Base-by-base conservation (phyloP, 2,113 vertebrate species). In the Zapus hudsonius region DNA sequence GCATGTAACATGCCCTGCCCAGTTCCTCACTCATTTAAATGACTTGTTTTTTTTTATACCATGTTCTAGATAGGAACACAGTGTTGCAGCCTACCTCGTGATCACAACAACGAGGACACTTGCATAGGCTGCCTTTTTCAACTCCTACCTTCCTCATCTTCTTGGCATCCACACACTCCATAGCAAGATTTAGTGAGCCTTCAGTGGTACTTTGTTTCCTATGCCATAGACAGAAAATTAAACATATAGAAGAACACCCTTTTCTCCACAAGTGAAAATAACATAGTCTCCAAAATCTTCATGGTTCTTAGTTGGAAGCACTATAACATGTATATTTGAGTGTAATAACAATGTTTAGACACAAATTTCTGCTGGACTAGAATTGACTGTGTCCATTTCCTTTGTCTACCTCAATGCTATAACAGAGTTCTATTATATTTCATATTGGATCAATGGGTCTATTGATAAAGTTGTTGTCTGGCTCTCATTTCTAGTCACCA, bases 231-330 rank as follows among this genome's bases (percentile, higher is more conserved):
- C 88, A 78, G 64, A 7, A 89, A 93, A 36, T 72, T 80, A 36
- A 82, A 52, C 61, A 44, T 70, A 31, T 10, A 9, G 40, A 70
- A 9, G 40, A 70, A 9, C 10, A 47, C 38, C 11, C n/a, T 66
- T 83, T 59, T 94, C n/a, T n/a, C 11, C 81, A 83, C 55, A 84
- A 66, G 82, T 69, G 83, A 87, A 95, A 85, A 85, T 57, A 57
- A 38, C 20, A 57, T 31, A 47, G 0, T 59, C 42, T 73, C 27
- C 25, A 52, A 64, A 86, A 59, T 27, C 52, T 69, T 29, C 19
- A 59, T 22, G 19, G 0, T 61, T 25, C 33, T 64, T 95, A 75
- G 67, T 72, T 72, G 38, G 86, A 57, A 83, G 27, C 44, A 76
- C 23, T 80, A 19, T 38, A 57, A 88, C 91, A 74, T 90, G 44